Base-by-base conservation (phyloP, 2,797 vertebrate genomes). In the Sternarchorhynchus goeldii region DNA sequence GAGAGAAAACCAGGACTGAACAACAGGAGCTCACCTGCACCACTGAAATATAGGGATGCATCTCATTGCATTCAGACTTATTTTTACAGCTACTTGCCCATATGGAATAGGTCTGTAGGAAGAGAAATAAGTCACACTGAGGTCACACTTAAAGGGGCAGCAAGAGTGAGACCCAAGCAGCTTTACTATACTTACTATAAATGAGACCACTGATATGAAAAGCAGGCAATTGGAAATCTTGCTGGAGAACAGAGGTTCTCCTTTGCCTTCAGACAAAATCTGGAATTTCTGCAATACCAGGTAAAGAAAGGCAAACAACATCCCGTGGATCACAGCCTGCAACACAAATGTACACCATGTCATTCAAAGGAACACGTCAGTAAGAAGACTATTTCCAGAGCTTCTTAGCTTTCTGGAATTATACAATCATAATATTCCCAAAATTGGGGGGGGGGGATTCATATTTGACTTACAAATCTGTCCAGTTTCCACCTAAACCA, bases 401-500 rank as follows among this genome's bases (percentile, higher is more conserved):
- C 18, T 16, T 65, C 32, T 20, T 3, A 39, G 8, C 14, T 5
- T 20, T 50, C 6, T 16, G 25, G 20, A 69, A 69, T 56, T 56
- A 31, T 34, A 34, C 18, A 8, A 8, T 3, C 50, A 56, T 20
- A 70, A 17, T 69, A 32, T 50, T 39, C 31, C 29, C 62, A 6
- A 8, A 16, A 5, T 29, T 2, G 7, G 5, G 16, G 2, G 7
- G 5, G 16, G 29, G 2, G 60, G 76, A 72, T 25, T 32, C 4
- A 65, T 25, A 34, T 70, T 86, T 89, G 88, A 96, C 98, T 87
- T 94, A 99, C 97, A 60, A 98, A 99, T 90, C 96, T 93, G 89
- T 99, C 98, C 86, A 99, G 83, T 88, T 96, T 96, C 96, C 97
- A 99, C 75, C 98, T 90, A 90, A 99, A 99, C 97, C 96, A 99